Base-by-base conservation (phyloP, 2,888 invertebrate species). In the Drosophila quinaria region DNA sequence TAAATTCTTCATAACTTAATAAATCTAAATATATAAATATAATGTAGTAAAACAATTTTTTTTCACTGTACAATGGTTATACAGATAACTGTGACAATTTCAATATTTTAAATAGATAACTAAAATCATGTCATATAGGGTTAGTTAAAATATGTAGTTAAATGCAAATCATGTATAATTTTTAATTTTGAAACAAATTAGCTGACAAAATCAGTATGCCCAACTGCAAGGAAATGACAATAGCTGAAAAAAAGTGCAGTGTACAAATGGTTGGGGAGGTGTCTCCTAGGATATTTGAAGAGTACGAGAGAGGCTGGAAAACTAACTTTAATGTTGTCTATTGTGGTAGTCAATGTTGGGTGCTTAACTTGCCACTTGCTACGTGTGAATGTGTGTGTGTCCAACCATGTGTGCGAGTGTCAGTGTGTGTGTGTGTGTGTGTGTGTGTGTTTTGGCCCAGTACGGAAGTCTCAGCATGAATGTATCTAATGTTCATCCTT, bases 401-500 rank as follows among this genome's bases (percentile, higher is more conserved):
- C 46, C 55, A 55, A 29, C 55, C 47, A 56, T 42, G 25, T 66
- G 13, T 67, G 60, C 72, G 44, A 63, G 49, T 60, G 42, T 47
- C 51, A 51, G 33, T 58, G 44, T 50, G 46, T 70, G 47, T 56
- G 33, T 58, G 44, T 50, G 46, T 70, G 47, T 56, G 13, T 59
- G 17, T 58, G 47, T 68, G 49, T 70, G 61, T 66, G 54, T 62
- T 58, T 63, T 50, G 65, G 65, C 54, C 73, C 62, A 68, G 74
- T 64, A 46, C 66, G 88, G 80, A 80, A 80, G 86, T 85, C 82
- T 81, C 71, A 80, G 75, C 86, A 82, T 80, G 88, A 80, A 87
- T 84, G 88, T 87, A 85, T 84, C 80, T 84, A 87, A 84, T 84
- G 84, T 76, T 87, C 82, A 84, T 85, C 86, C 84, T 85, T 82